These are phyloP conservation scores for Drepanosiphum platanoidis DNA, from an alignment of 2,888 invertebrate species.

Conservation along the genomic window DNA sequence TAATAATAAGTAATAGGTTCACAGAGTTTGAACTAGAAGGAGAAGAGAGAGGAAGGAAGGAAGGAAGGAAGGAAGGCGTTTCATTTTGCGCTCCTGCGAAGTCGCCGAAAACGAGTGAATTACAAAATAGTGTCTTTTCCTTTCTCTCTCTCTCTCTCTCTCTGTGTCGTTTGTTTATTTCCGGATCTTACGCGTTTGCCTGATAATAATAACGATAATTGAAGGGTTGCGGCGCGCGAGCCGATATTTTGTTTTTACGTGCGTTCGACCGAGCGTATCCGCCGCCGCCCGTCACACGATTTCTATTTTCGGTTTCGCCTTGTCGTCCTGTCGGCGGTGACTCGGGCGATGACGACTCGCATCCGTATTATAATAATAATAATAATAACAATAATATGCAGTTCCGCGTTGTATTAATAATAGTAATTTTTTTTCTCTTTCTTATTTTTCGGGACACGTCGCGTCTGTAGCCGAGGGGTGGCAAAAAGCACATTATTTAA, in stretches of 20 bases:
- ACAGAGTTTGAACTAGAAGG: background rate
- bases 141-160: background rate
- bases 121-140: background rate
- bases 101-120: background rate
- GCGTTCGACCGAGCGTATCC: slow-evolving; percentile 27
- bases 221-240: background rate
- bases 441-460: background rate
- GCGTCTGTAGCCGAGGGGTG: background rate
- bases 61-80: background rate
- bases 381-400: background rate
- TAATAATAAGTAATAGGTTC: background rate
- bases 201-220: slow-evolving; percentile 6
- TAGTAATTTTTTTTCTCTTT: background rate
- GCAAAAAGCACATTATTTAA: slow-evolving; percentile 2
- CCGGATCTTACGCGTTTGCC: background rate
- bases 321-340: background rate
- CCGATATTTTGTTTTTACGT: slow-evolving; percentile 6
- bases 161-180: background rate
- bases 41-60: background rate
- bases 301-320: slow-evolving; percentile 49
- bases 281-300: slow-evolving; percentile 1
- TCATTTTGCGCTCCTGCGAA: background rate
- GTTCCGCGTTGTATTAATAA: background rate
- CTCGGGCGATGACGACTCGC: background rate
- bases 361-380: background rate